Conservation (phyloP, 92 coral and sea anemone genomes). For the Umimayanthus chanpuru region DNA sequence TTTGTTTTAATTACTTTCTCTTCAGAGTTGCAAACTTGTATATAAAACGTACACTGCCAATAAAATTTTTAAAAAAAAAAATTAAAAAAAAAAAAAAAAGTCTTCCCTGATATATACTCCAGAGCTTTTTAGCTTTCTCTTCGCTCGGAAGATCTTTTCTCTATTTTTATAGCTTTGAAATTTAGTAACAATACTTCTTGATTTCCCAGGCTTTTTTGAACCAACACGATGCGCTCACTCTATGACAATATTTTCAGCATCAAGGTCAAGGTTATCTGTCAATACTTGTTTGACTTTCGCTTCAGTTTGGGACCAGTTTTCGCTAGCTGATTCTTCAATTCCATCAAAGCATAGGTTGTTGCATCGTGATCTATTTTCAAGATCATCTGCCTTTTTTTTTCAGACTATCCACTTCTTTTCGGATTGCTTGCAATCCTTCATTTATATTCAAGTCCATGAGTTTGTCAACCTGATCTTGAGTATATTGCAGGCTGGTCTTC, state of each 20-base stretch:
- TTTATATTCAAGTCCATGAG: not conserved
- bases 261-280: slow-evolving; percentile 21
- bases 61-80: too few species aligned
- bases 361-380: slow-evolving; percentile 57
- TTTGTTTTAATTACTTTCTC: too few species aligned
- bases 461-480: not conserved
- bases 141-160: too few species aligned
- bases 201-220: not conserved
- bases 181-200: not conserved
- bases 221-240: slow-evolving; percentile 5
- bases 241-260: not conserved
- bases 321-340: slow-evolving; percentile 20
- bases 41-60: too few species aligned
- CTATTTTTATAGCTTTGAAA: too few species aligned
- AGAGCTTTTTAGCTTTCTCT: too few species aligned
- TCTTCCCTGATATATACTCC: too few species aligned
- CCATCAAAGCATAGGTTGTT: slow-evolving; percentile 61
- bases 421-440: not conserved
- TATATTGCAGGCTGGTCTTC: slow-evolving; percentile 1
- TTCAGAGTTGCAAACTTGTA: too few species aligned
- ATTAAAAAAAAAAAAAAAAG: too few species aligned
- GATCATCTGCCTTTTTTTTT: slow-evolving; percentile 48
- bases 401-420: slow-evolving; percentile 4
- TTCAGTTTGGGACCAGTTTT: slow-evolving; percentile 54
- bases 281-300: slow-evolving; percentile 44